Percentiles rank a stretch among this genome's conserved stretches.
Conservation (phyloP, 2,113 vertebrate genomes). For the Xerus inauris region DNA sequence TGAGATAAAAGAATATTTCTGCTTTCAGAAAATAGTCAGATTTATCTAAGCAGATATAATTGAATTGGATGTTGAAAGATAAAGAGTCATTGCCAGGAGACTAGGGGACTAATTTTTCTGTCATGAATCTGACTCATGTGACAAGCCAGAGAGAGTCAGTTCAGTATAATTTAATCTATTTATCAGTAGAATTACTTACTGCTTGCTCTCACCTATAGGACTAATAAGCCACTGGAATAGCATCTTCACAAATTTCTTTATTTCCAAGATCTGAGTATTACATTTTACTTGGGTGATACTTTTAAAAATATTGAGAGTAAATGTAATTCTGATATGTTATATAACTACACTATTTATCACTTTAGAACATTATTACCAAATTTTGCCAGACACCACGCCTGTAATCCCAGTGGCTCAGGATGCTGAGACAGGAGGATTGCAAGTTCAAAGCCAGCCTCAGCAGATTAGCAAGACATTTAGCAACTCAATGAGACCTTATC, state of each 20-base stretch:
- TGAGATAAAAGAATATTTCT: neutral
- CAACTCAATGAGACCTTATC: no score
- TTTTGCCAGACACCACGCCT: neutral
- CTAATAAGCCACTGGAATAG: neutral
- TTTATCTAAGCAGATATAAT: neutral
- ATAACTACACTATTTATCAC: neutral
- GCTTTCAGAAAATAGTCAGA: neutral
- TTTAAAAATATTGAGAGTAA: neutral
- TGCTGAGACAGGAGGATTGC: no score
- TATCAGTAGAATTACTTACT: neutral
- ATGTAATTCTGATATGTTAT: neutral
- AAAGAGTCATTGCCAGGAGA: neutral
- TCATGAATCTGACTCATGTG: neutral
- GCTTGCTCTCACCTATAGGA: neutral
- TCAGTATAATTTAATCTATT: neutral
- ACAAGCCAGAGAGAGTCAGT: neutral
- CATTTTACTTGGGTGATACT: neutral
- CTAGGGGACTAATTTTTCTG: neutral
- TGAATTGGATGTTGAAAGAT: neutral
- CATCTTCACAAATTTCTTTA: neutral
- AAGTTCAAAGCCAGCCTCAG: no score
- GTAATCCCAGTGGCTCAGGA: no score
- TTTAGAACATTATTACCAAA: neutral
- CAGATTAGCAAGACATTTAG: no score
- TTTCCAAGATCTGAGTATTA: neutral